Base-by-base conservation (phyloP, 2,113 vertebrate species). In the Pseudorhombus dupliciocellatus region DNA sequence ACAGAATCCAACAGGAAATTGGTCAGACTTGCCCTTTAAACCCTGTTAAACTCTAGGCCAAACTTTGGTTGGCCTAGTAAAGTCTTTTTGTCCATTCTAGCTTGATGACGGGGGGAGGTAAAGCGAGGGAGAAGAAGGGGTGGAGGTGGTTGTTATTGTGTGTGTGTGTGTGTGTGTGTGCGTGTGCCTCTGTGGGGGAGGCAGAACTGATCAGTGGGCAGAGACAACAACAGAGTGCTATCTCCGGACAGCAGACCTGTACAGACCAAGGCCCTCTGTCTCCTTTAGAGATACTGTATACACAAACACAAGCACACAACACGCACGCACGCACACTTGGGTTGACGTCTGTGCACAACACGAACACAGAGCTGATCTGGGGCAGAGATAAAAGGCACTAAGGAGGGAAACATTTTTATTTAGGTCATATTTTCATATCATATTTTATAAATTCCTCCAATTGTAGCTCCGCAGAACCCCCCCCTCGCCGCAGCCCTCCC, bases 391-490 rank as follows among this genome's bases (percentile, higher is more conserved):
- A 60, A 73, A 57, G 60, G 44, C 50, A 56, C 54, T 51, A 66
- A 80, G 76, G 73, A 42, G 79, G 59, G 70, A 71, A 22, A 69
- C 40, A 53, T 84, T 80, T n/a, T 81, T 88, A 89, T 91, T 77
- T 87, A 66, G 87, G 88, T 90, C 88, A 89, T 79, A 81, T 84
- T 80, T 86, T 82, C 42, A 78, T 31, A 68, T 82, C 46, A 78
- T 77, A 71, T 70, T 78, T 88, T 51, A 73, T 63, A 74, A 73
- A 70, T 76, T 83, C 58, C 65, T 73, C 59, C 56, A 58, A 56
- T 66, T 72, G 63, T 48, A 71, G 65, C 28, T 65, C 81, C 21
- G 51, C 75, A 74, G 63, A 46, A 58, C 55, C 66, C 62, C 55
- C 66, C 31, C 64, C 66, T 57, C 57, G 20, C 57, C 58, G 60